Conservation (phyloP, 2,888 invertebrate genomes). For the Stictocephala bisonia region DNA sequence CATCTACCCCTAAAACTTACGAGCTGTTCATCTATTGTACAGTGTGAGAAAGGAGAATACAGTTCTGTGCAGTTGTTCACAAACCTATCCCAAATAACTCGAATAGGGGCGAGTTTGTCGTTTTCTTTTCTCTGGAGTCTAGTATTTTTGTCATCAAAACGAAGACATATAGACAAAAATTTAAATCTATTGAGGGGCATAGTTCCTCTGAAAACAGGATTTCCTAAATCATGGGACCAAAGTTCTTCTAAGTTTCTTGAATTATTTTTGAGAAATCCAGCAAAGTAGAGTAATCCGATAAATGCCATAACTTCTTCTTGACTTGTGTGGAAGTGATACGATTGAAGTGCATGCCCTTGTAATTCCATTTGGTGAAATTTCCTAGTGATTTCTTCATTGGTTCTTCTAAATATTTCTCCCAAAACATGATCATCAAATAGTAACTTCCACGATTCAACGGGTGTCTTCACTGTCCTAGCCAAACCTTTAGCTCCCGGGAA, state of each 20-base stretch:
- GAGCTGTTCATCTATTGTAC: conserved; percentile 49
- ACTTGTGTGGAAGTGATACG: background rate
- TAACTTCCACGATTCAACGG: conserved; percentile 22
- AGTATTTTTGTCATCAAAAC: conserved; percentile 47
- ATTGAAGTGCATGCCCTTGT: background rate
- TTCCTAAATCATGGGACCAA: conserved; percentile 16
- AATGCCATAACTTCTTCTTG: conserved; percentile 22
- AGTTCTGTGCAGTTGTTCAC: conserved; percentile 36
- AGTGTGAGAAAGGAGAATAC: conserved; percentile 42
- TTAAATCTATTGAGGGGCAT: conserved; percentile 47
- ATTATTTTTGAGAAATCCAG: conserved; percentile 22
- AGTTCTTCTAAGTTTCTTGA: conserved; percentile 1
- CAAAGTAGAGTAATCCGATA: conserved; percentile 10
- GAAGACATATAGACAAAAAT: conserved; percentile 43
- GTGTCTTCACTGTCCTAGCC: conserved; percentile 5
- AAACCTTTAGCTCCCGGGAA: background rate
- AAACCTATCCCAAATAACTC: conserved; percentile 49
- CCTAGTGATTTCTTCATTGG: conserved; percentile 25
- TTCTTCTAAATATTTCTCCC: conserved; percentile 4
- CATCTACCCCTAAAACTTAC: conserved; percentile 47
- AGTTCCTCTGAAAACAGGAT: conserved; percentile 29
- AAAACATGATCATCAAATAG: conserved; percentile 29
- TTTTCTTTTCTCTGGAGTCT: conserved; percentile 14
- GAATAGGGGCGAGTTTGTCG: conserved; percentile 51
- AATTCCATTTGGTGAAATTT: background rate